Evolutionary conservation across 2,888 invertebrate genomes (phyloP), one percentile per base, ranked within the genome.

Genomic region (Melipona beecheii): DNA sequence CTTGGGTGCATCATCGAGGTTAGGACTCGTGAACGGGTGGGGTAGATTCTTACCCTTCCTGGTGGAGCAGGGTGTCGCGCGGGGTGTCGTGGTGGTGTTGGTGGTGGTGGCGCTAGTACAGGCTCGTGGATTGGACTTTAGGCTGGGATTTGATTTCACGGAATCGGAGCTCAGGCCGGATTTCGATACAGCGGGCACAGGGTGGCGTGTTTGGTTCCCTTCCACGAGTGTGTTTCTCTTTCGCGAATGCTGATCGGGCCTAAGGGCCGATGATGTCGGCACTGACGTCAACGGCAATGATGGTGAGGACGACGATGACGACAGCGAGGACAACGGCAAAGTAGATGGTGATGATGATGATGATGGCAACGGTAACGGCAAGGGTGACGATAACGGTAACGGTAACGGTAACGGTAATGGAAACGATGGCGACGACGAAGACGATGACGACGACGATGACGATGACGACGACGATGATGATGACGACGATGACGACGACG

Each of bases 81-180:
- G 94, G 94, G 94, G 94, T 94, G 94, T 94, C 94, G 94, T 94
- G 94, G 94, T 94, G 94, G 94, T 94, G 94, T 94, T 94, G 94
- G 94, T 94, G 92, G 93, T 93, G 90, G 90, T 91, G 92, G 91
- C 90, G 90, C 93, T 94, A 94, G 93, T 94, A 94, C 93, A 94
- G 94, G 94, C 93, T 93, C 93, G 91, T 92, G 94, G 94, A 94
- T 91, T 92, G 93, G 94, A 93, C 84, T 94, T 94, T 85, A 90
- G 92, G 87, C 85, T 92, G 84, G 92, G 89, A 92, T 84, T 91
- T 88, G 89, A 88, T 78, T 89, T 88, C 77, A 89, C 81, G 84
- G 88, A 78, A 78, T 89, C 89, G 74, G 86, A 89, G 62, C 77
- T 84, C 79, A 81, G 89, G 89, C 87, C 88, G 87, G 90, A 89